Base-by-base conservation (phyloP, 2,113 vertebrate genomes). In the Epinephelus moara region DNA sequence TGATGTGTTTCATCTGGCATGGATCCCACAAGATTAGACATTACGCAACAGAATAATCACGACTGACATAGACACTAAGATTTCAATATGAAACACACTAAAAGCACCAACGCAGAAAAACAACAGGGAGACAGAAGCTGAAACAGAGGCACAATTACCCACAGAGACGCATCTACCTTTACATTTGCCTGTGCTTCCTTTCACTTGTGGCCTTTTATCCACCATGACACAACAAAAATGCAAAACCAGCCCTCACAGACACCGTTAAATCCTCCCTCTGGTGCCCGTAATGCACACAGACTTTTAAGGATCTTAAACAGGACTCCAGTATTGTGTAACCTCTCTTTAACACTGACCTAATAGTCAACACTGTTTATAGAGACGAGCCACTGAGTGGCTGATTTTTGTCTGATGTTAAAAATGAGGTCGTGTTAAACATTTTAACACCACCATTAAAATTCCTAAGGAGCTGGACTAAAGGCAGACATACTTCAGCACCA, bases 1-100 rank as follows among this genome's bases (percentile, higher is more conserved):
- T 21, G 18, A n/a, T 49, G 40, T 27, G 70, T 78, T 70, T 75
- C 21, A 74, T 67, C 17, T 67, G 80, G 63, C 71, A 33, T 10
- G 14, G 64, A 75, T 49, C 67, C 78, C 40, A 70, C 8, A 56
- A 62, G 40, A 75, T 74, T 69, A 62, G 18, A 45, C 9, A 45
- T 71, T 6, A 0, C 45, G 17, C 21, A 55, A 75, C 17, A 23
- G n/a, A 69, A 63, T 52, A 67, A 70, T 56, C 25, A 53, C 6
- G 4, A 4, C 19, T 19, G 40, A 59, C 70, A 59, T 42, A 50
- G 37, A 61, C 0, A 42, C 3, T 45, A 23, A 18, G 40, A 37
- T 19, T 19, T 8, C 0, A 49, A 18, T 3, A 17, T 13, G 14
- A 56, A 56, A 55, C 6, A 17, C 27, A 63, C 6, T 13, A 56